These are phyloP conservation scores for Centropus unirufus DNA, from an alignment of 2,113 vertebrate species.

Conservation along the genomic window DNA sequence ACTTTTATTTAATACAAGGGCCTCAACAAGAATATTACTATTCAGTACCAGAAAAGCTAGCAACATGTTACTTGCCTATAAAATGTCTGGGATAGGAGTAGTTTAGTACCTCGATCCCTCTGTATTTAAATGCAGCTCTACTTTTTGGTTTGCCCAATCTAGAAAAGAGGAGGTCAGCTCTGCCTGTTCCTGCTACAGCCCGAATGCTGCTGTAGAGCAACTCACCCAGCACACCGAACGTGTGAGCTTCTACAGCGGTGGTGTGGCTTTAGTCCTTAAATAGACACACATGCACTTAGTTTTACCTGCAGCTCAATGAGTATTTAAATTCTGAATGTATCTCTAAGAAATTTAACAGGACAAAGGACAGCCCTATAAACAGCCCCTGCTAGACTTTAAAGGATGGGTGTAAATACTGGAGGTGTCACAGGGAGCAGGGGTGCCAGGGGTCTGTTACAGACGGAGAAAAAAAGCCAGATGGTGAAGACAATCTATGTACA, in stretches of 20 bases:
- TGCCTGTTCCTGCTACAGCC: not conserved
- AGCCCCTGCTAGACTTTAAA: not conserved
- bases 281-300: fast-evolving
- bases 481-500: not conserved
- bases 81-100: not conserved
- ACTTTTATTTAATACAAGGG: not conserved
- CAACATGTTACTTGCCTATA: not conserved
- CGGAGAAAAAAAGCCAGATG: not conserved
- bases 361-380: not conserved
- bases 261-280: not conserved
- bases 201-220: not conserved
- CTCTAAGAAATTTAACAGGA: not conserved
- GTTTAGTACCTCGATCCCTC: not conserved
- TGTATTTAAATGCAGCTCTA: not conserved
- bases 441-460: not conserved
- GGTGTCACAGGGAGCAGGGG: not conserved
- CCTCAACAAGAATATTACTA: not conserved
- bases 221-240: fast-evolving
- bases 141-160: not conserved
- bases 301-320: not conserved
- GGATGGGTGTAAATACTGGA: not conserved
- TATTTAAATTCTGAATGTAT: not conserved
- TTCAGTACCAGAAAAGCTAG: not conserved
- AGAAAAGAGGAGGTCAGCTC: not conserved
- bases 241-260: not conserved